Conservation (phyloP, 1,140 invertebrate genomes). For the Paramacrobiotus metropolitanus region DNA sequence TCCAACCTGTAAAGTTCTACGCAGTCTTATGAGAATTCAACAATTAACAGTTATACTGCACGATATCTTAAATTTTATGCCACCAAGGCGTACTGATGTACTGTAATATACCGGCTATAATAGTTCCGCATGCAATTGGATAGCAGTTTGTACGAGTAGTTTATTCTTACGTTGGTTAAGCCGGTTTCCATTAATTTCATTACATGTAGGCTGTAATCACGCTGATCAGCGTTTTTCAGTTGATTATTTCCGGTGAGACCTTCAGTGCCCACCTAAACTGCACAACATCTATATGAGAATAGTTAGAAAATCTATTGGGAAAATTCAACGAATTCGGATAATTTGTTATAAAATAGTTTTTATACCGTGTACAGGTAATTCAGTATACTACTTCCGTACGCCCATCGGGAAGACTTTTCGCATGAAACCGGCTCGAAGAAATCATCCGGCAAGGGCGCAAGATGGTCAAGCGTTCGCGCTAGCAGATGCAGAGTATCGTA, state of each 20-base stretch:
- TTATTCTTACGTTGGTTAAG: neutral
- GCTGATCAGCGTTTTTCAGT: neutral
- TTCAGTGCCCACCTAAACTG: neutral
- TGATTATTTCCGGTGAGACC: neutral
- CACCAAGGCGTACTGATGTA: too few species aligned
- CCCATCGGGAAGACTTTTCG: neutral
- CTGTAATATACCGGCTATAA: too few species aligned
- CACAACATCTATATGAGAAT: neutral
- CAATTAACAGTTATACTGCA: neutral
- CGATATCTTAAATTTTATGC: too few species aligned
- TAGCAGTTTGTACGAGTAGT: neutral
- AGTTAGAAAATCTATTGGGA: neutral
- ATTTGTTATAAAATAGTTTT: neutral
- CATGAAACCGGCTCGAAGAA: neutral
- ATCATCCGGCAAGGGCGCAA: neutral
- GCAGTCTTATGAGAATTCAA: neutral
- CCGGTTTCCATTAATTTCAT: neutral
- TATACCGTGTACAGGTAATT: slow-evolving; percentile 2
- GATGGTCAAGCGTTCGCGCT: neutral
- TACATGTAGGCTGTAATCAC: neutral
- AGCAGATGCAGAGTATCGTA: neutral
- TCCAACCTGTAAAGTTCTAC: too few species aligned
- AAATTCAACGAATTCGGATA: too few species aligned
- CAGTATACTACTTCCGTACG: neutral
- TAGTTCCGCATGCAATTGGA: too few species aligned